phyloP scores from a whole-genome alignment of 2,888 invertebrate genomes.

The Amblyjoppa proteus region DNA sequence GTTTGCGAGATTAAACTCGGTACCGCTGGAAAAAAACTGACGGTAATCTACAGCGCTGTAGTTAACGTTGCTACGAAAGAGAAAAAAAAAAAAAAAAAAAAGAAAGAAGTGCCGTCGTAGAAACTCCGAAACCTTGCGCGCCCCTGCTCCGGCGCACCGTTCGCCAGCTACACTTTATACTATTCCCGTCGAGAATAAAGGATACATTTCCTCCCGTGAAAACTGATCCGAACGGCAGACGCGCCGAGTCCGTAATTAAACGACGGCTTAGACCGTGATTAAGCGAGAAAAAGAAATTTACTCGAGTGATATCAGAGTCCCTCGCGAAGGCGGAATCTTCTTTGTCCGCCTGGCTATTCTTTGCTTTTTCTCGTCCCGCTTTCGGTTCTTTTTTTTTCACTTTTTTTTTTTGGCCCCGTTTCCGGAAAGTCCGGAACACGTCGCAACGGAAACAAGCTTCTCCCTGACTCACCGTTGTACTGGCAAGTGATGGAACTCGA shows the following conservation, averaged over 20 bases:
- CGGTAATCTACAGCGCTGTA: slow-evolving; percentile 65
- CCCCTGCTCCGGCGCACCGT: neutral
- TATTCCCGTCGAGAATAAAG: slow-evolving; percentile 53
- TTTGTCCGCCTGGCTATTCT: neutral
- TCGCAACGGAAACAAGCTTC: slow-evolving; percentile 1
- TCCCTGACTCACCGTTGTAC: slow-evolving; percentile 81
- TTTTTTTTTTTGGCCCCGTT: slow-evolving; percentile 16
- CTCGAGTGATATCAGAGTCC: slow-evolving; percentile 55
- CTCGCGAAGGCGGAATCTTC: slow-evolving; percentile 5
- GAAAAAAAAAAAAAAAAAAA: slow-evolving; percentile 34
- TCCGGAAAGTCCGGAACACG: slow-evolving; percentile 26
- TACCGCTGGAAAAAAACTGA: slow-evolving; percentile 55
- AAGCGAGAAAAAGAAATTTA: slow-evolving; percentile 60
- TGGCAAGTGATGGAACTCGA: slow-evolving; percentile 92
- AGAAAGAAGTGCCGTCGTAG: neutral
- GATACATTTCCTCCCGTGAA: slow-evolving; percentile 58
- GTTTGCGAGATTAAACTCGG: slow-evolving; percentile 69
- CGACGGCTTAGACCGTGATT: slow-evolving; percentile 64
- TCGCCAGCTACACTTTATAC: slow-evolving; percentile 35
- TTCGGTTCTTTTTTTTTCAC: neutral
- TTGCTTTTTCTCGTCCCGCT: neutral
- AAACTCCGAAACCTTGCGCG: slow-evolving; percentile 30
- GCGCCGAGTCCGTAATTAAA: slow-evolving; percentile 65
- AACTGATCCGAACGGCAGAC: slow-evolving; percentile 61
- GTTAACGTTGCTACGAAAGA: slow-evolving; percentile 44